Conservation (phyloP, 2,888 invertebrate genomes). For the Cloeon dipterum region DNA sequence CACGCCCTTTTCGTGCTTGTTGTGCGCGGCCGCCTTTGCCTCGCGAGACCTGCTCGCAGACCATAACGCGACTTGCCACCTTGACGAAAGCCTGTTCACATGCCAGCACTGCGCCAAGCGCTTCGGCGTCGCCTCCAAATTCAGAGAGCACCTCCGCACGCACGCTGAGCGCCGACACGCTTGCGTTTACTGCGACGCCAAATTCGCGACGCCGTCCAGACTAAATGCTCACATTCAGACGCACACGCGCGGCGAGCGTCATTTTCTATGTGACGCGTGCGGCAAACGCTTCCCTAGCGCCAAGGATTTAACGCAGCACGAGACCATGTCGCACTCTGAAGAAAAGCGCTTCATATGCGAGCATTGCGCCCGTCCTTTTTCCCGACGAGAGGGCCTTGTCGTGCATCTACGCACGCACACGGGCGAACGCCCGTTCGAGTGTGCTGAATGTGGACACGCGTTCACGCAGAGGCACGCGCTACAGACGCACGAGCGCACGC, state of each 20-base stretch:
- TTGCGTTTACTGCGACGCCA: background rate
- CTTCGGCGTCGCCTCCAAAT: background rate
- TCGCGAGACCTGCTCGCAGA: too few species aligned
- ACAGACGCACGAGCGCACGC: slow-evolving; percentile 9
- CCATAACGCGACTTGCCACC: too few species aligned
- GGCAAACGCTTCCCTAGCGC: slow-evolving; percentile 32
- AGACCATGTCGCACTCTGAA: slow-evolving; percentile 32
- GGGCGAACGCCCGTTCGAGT: slow-evolving; percentile 29
- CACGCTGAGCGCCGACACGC: background rate
- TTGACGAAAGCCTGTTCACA: too few species aligned
- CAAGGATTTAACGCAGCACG: slow-evolving; percentile 31
- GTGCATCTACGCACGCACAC: slow-evolving; percentile 33
- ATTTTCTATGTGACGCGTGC: slow-evolving; percentile 32
- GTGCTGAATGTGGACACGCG: slow-evolving; percentile 6
- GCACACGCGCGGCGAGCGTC: slow-evolving; percentile 34
- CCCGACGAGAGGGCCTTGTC: slow-evolving; percentile 29
- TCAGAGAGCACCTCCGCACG: background rate
- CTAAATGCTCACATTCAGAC: background rate
- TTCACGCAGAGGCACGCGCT: background rate
- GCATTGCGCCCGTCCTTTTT: slow-evolving; percentile 34
- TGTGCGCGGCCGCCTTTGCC: background rate
- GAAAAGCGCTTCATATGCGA: slow-evolving; percentile 36
- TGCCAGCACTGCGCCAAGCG: background rate
- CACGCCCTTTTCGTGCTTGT: background rate
- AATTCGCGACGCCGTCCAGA: background rate